Evolutionary conservation across 2,797 vertebrate genomes (phyloP), one percentile per base, ranked within the genome.

Genomic region (Sebastes diaconus): DNA sequence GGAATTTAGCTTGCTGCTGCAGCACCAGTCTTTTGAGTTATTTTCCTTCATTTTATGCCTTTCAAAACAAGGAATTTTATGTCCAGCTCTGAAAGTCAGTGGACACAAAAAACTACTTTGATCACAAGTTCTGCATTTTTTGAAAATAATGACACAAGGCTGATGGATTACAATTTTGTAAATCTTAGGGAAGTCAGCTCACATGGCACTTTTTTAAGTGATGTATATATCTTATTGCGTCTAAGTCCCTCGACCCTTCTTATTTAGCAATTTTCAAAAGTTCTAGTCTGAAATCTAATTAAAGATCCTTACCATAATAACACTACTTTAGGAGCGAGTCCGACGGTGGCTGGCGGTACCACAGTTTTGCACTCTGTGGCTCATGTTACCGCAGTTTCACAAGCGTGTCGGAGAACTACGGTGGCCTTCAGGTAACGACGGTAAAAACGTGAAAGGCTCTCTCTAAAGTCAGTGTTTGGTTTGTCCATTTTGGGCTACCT

Each of bases 21-120:
- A n/a, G 30, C 29, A 27, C 22, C 10, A 42, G n/a, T n/a, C 36
- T 74, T 61, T 54, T n/a, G 1, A 58, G 65, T 46, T 72, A 55
- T 84, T 84, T 80, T 70, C 25, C 29, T 50, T 71, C 18, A 68
- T 85, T 80, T 77, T 4, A 60, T 63, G 27, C 20, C 50, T 76
- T 63, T 61, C 12, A 68, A 46, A 24, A 42, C 42, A 34, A 78
- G 4, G 6, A 22, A 27, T 54, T 74, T 81, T 68, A 55, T 52
- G 39, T 73, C 50, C 11, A 39, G 8, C 20, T 67, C 7, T 68
- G 57, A 66, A 58, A 34, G 36, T 39, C 66, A 55, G n/a, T 3
- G 20, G 24, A 42, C 1, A 8, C 6, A 18, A 34, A 73, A 77
- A 58, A 2, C 1, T 8, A 10, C 67, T 60, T 77, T 67, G 76